Percentiles rank a stretch among this genome's conserved stretches.
These are phyloP conservation scores for Agrotis segetum DNA, from an alignment of 2,888 invertebrate species.

Conservation along the genomic window DNA sequence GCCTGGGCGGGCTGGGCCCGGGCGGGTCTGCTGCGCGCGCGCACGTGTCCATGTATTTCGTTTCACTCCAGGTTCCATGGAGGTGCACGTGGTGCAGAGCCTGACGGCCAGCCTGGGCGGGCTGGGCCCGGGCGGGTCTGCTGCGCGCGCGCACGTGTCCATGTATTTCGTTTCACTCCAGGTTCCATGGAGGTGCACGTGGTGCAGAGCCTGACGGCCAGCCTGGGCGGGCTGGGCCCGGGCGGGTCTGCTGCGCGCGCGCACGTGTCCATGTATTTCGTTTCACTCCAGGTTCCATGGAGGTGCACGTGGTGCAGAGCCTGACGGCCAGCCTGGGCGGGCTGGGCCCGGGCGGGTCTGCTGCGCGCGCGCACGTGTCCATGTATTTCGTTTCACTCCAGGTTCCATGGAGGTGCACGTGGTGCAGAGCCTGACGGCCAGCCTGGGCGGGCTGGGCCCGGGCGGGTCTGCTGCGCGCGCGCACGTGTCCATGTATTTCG, in stretches of 20 bases:
- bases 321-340: constrained; percentile 96
- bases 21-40: constrained; percentile 77
- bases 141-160: constrained; percentile 93
- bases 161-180: constrained; percentile 87
- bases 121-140: constrained; percentile 41
- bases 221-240: constrained; percentile 91
- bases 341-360: constrained; percentile 41
- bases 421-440: not conserved
- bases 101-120: constrained; percentile 96
- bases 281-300: constrained; percentile 84
- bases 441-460: not conserved
- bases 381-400: too few species aligned
- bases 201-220: constrained; percentile 97
- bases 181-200: constrained; percentile 94
- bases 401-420: not conserved
- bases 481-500: too few species aligned
- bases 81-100: constrained; percentile 97
- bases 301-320: constrained; percentile 97
- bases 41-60: constrained; percentile 81
- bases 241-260: not conserved
- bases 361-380: not conserved
- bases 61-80: constrained; percentile 84
- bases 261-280: too few species aligned
- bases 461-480: not conserved
- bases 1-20: constrained; percentile 91